Base-by-base conservation (phyloP, 2,113 vertebrate genomes). In the Hyperopisus bebe region DNA sequence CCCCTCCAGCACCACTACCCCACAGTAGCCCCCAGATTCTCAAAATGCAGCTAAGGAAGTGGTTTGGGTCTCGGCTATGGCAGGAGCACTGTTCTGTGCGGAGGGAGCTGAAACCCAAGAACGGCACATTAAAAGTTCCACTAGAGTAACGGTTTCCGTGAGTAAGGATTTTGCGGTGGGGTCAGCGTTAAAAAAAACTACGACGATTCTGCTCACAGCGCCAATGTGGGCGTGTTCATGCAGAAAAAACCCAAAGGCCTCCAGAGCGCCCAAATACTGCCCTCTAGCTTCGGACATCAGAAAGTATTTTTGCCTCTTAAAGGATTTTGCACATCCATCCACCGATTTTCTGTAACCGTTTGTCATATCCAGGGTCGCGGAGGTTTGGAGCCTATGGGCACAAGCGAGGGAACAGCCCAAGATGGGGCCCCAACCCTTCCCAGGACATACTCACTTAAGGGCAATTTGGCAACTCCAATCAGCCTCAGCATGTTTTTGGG, bases 61-160 rank as follows among this genome's bases (percentile, higher is more conserved):
- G 94, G 93, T 96, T 95, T 95, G 93, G 92, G 92, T 94, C 93
- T 93, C 94, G 93, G 94, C 94, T 93, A 92, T 27, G 92, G 93
- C 92, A 90, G 92, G 89, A 91, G 93, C 91, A 92, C 86, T 89
- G 87, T 84, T 92, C 93, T 86, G 90, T 92, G 92, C 91, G 51
- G 87, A 91, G 92, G 92, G 94, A 93, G 92, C 91, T 46, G 94
- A 94, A 95, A 95, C 92, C 86, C 66, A 93, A 96, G 94, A 93
- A 92, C 88, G 89, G 86, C 92, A 91, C 92, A 94, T 95, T 95
- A 95, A 96, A 96, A 93, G 94, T 96, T 96, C 95, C 95, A 95
- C 93, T 93, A 93, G 93, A 94, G 94, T 92, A 95, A 95, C 93
- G 90, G 90, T 95, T 96, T 95, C 91, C 94, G 89, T 47, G 91